phyloP scores from a whole-genome alignment of 2,888 invertebrate genomes.

The Archips crataeganus region DNA sequence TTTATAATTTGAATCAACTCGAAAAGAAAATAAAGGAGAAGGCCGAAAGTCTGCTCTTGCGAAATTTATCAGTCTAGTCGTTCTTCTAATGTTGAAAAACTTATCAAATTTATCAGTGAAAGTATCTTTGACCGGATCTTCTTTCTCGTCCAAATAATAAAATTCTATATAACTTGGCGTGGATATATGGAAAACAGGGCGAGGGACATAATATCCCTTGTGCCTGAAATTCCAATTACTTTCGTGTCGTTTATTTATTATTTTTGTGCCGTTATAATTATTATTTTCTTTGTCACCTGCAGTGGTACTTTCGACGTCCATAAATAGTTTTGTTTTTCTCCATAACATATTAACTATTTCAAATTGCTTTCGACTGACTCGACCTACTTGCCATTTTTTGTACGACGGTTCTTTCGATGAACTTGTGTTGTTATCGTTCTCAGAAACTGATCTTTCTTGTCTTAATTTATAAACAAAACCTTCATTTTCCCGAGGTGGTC shows the following conservation, averaged over 20 bases:
- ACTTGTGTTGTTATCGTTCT: conserved; percentile 8
- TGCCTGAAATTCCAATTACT: background rate
- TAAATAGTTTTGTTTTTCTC: conserved; percentile 66
- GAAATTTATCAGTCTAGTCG: background rate
- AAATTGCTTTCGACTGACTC: conserved; percentile 66
- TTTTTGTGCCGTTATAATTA: background rate
- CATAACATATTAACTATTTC: conserved; percentile 70
- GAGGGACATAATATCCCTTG: background rate
- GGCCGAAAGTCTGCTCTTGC: conserved; percentile 32
- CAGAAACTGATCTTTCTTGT: background rate
- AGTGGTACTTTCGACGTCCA: conserved; percentile 51
- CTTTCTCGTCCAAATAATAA: conserved; percentile 69
- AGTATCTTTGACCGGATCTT: conserved; percentile 49
- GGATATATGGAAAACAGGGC: conserved; percentile 40
- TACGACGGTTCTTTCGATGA: conserved; percentile 15
- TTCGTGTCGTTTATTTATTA: background rate
- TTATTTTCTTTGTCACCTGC: conserved; percentile 35
- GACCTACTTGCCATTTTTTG: conserved; percentile 61
- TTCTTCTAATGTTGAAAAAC: background rate
- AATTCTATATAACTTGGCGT: conserved; percentile 76
- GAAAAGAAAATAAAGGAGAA: conserved; percentile 54
- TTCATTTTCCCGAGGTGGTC: background rate
- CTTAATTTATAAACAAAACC: conserved; percentile 4
- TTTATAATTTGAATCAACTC: conserved; percentile 46
- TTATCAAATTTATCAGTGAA: conserved; percentile 11